A percentile compares a stretch with the other conserved stretches of the same genome.
phyloP scores from a whole-genome alignment of 2,113 vertebrate species.

The Eublepharis macularius region DNA sequence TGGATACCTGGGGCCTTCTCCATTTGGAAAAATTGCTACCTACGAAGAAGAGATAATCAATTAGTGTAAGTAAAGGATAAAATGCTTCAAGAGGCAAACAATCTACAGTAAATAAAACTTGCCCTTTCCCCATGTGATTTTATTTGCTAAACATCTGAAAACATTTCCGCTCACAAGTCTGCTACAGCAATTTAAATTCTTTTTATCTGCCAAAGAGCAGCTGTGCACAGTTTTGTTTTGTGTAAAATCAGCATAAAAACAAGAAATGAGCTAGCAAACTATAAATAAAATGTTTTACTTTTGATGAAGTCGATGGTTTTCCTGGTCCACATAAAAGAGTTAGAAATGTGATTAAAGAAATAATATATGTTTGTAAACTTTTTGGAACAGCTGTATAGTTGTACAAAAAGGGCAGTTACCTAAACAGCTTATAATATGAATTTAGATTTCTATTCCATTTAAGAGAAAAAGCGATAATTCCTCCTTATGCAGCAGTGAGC shows the following conservation, averaged over 20 bases:
- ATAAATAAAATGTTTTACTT: conserved; percentile 41
- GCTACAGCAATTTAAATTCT: conserved; percentile 55
- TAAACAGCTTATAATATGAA: not conserved
- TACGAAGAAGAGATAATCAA: conserved; percentile 36
- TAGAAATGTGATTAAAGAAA: not conserved
- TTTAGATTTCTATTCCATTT: conserved; percentile 11
- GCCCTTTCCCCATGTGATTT: conserved; percentile 35
- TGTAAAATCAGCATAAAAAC: conserved; percentile 58
- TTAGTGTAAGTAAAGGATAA: conserved; percentile 42
- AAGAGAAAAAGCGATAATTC: not conserved
- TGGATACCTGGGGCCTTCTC: not conserved
- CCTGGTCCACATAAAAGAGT: conserved; percentile 16
- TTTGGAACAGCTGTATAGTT: not conserved
- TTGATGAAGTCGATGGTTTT: conserved; percentile 38
- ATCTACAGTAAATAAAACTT: conserved; percentile 39
- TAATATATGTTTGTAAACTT: conserved; percentile 15
- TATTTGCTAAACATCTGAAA: conserved; percentile 60
- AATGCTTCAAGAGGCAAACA: conserved; percentile 40
- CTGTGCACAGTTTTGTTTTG: conserved; percentile 58
- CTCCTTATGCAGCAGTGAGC: not conserved
- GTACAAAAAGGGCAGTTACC: not conserved
- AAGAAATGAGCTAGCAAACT: conserved; percentile 50
- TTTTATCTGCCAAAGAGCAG: conserved; percentile 70
- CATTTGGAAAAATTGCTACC: conserved; percentile 6
- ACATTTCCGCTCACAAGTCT: conserved; percentile 40